Evolutionary conservation across 2,113 vertebrate genomes (phyloP).

Genomic region (Trogon surrucura): DNA sequence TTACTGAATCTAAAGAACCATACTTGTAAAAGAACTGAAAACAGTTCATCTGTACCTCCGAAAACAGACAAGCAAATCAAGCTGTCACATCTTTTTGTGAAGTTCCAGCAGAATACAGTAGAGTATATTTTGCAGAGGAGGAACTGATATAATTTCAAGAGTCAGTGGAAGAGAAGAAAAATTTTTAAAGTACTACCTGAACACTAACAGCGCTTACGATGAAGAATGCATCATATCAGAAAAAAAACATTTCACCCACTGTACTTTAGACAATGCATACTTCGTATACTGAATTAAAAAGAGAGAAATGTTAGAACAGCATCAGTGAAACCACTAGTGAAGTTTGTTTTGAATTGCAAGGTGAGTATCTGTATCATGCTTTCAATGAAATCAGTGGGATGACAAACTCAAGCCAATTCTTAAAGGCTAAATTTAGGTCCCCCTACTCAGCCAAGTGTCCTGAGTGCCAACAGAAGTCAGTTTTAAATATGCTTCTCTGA

Average conservation of each 20-base stretch:
- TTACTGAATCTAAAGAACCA: neutral
- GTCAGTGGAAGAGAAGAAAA: neutral
- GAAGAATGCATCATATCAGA: neutral
- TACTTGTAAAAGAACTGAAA: neutral
- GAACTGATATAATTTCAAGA: neutral
- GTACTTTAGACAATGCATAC: neutral
- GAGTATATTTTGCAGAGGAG: neutral
- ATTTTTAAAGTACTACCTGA: neutral
- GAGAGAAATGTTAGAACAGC: neutral
- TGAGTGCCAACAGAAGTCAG: neutral
- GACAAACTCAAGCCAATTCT: neutral
- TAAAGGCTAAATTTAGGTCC: constrained; percentile 3
- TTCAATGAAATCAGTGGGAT: neutral
- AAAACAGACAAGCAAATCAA: neutral
- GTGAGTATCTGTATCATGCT: neutral
- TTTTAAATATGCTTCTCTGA: neutral
- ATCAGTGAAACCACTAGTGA: neutral
- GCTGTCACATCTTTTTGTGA: neutral
- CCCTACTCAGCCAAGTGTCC: neutral
- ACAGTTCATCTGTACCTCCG: neutral
- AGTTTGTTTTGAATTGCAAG: neutral
- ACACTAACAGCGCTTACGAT: neutral
- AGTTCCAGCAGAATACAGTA: neutral
- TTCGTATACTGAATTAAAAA: neutral
- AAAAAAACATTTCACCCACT: neutral